Conservation (phyloP, 2,888 invertebrate species). For the Tipula unca region DNA sequence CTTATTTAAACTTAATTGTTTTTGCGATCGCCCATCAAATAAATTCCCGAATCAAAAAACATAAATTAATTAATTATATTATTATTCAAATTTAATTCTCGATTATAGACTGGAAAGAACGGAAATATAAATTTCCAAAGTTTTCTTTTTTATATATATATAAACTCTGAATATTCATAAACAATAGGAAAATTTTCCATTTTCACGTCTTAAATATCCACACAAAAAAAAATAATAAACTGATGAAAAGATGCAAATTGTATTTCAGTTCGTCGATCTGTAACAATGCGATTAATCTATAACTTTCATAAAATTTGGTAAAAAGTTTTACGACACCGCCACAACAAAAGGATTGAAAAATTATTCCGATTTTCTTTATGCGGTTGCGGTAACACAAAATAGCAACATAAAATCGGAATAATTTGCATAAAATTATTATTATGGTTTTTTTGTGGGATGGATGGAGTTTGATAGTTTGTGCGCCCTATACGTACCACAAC, state of each 20-base stretch:
- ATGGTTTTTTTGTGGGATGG: background rate
- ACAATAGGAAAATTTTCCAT: background rate
- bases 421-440: background rate
- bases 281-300: conserved; percentile 20
- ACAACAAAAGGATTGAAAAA: background rate
- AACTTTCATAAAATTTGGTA: background rate
- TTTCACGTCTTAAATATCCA: background rate
- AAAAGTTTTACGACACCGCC: background rate
- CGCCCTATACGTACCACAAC: background rate
- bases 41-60: background rate
- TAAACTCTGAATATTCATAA: conserved; percentile 15
- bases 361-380: background rate
- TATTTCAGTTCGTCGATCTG: conserved; percentile 19
- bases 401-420: background rate
- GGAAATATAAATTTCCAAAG: background rate
- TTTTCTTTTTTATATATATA: background rate
- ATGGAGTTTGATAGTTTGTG: background rate
- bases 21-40: background rate
- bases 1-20: no score
- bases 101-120: background rate
- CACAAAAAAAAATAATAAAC: background rate
- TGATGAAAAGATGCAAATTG: conserved; percentile 19
- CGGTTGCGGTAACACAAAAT: background rate
- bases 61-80: conserved; percentile 4
- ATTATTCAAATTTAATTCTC: conserved; percentile 18